Evolutionary conservation across 1,140 invertebrate species (phyloP), one percentile per base, ranked within the genome.

Genomic region (Drosophila erecta): DNA sequence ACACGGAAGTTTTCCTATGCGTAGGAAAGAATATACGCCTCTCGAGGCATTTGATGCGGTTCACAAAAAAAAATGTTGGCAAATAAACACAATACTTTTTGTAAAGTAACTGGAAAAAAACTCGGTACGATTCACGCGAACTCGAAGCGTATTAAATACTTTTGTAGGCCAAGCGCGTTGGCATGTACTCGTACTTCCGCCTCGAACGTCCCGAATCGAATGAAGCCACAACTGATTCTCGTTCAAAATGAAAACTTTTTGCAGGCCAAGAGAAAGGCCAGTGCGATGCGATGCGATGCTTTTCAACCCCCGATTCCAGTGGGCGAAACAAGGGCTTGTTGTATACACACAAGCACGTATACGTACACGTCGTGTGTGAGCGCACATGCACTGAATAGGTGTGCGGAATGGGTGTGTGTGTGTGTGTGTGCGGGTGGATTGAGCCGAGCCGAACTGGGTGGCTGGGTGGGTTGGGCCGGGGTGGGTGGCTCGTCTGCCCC

Each of bases 201-300:
- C 67, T 79, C 83, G 86, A 91, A 87, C 83, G 90, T 89, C 74
- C 70, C 83, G 80, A 90, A 89, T 81, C 81, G 90, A 91, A 91
- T 91, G 90, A 91, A 73, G 81, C 76, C 85, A 90, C 86, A 84
- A 89, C 74, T 73, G 83, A 49, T 87, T 79, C 79, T 64, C 86
- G 84, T 89, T 91, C 54, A 91, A 75, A 86, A 91, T 79, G 90
- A 91, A 91, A 91, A 90, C 90, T 89, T 87, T 89, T 89, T 69
- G 74, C 84, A 59, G 79, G 61, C 47, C 79, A 67, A 58, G 40
- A 46, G 57, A 51, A 76, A 61, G 51, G 56, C 72, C 35, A 76
- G 44, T 15, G 46, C 51, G 66, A 69, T 53, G 65, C 67, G 17
- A 44, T 20, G 41, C 41, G 3, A 5, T 44, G 41, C 73, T 79